Base-by-base conservation (phyloP, 1,140 invertebrate genomes). In the Fopius arisanus region DNA sequence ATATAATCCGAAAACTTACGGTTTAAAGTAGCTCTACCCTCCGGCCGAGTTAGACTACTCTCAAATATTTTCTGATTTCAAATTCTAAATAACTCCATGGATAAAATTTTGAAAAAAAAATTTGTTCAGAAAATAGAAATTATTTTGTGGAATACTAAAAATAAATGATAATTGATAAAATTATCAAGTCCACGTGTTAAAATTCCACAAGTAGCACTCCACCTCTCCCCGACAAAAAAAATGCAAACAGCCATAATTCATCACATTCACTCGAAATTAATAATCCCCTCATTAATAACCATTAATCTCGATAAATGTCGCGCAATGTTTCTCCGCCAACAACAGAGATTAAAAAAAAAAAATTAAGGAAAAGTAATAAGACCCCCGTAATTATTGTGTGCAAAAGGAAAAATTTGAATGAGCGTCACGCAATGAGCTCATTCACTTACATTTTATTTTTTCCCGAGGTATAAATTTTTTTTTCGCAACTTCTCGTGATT, bases 1-100 rank as follows among this genome's bases (percentile, higher is more conserved):
- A 14, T 59, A 59, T 59, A 59, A 59, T 59, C 54, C 54, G 23
- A 59, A 59, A 59, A 59, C 54, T 59, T 59, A 26, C 54, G 54
- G 26, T 59, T 59, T 59, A 59, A 59, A 59, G n/a, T n/a, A n/a
- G n/a, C n/a, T n/a, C n/a, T n/a, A n/a, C n/a, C n/a, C n/a, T n/a
- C n/a, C n/a, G n/a, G n/a, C n/a, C n/a, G n/a, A n/a, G n/a, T n/a
- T n/a, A n/a, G n/a, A n/a, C n/a, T n/a, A n/a, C n/a, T n/a, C n/a
- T n/a, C n/a, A n/a, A n/a, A n/a, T n/a, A n/a, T n/a, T n/a, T n/a
- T n/a, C n/a, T n/a, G n/a, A n/a, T n/a, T n/a, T n/a, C n/a, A n/a
- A n/a, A n/a, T n/a, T n/a, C n/a, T n/a, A n/a, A n/a, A n/a, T n/a
- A n/a, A n/a, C n/a, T n/a, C n/a, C n/a, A n/a, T n/a, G n/a, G n/a